A percentile compares a stretch with the other conserved stretches of the same genome.
Evolutionary conservation across 2,113 vertebrate species (phyloP).

Genomic region (Pteruthius melanotis): DNA sequence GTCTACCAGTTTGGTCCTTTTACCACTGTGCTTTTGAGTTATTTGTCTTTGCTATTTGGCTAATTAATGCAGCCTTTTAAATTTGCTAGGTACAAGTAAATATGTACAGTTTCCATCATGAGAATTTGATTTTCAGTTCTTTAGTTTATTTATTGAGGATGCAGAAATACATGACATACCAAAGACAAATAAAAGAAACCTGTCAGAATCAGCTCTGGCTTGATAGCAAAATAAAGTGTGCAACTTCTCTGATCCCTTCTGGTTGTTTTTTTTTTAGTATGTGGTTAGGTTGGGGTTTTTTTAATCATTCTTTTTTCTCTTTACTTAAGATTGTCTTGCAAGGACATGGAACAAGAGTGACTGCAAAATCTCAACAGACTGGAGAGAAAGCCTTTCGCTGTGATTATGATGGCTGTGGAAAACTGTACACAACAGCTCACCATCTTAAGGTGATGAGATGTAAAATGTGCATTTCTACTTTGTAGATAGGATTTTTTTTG

Average conservation of each 20-base stretch:
- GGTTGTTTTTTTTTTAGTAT: background rate
- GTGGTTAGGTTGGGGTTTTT: background rate
- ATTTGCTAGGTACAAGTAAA: background rate
- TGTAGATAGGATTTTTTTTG: background rate
- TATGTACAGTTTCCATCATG: background rate
- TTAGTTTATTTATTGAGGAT: background rate
- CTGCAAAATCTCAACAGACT: conserved; percentile 82
- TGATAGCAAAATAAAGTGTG: background rate
- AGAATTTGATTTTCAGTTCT: background rate
- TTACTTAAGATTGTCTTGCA: conserved; percentile 91
- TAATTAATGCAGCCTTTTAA: background rate
- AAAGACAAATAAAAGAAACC: background rate
- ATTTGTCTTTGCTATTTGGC: background rate
- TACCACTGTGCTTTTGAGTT: background rate
- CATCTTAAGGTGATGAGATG: conserved; percentile 85
- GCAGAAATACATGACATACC: background rate
- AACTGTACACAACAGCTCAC: conserved; percentile 96
- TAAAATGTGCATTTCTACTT: background rate
- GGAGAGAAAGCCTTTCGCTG: conserved; percentile 97
- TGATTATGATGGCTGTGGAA: conserved; percentile 95
- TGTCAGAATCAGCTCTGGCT: background rate
- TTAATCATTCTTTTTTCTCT: background rate
- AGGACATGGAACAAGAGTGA: conserved; percentile 83
- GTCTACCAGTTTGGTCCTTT: background rate
- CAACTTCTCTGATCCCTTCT: background rate